Base-by-base conservation (phyloP, 2,797 vertebrate species). In the Gallinago stenura region DNA sequence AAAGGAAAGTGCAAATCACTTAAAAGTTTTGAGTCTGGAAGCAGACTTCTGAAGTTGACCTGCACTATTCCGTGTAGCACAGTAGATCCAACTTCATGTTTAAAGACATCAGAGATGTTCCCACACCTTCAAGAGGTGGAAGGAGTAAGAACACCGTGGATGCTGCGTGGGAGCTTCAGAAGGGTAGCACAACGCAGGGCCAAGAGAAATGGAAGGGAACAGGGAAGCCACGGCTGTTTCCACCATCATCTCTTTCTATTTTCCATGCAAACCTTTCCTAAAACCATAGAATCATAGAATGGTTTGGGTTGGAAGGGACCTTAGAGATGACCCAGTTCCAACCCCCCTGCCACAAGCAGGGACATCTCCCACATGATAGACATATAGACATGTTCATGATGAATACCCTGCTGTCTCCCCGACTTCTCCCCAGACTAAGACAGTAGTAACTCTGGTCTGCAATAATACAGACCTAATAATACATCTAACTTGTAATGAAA, bases 171-270 rank as follows among this genome's bases (percentile, higher is more conserved):
- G 24, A 58, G 16, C 37, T 60, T 64, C 46, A 53, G 69, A 50
- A 0, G 0, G 5, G 15, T 39, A 54, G 50, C 46, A 51, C 10
- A 72, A 37, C 0, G 0, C 13, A 69, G 30, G 3, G 5, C 16
- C 39, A 46, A 46, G 19, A 83, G 46, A 21, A 82, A 65, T 14
- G 7, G 37, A 62, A 28, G 19, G 26, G 30, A 89, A 39, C 25
- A 61, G 43, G 5, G 11, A 79, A 50, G 31, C 15, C 54, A 46
- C 3, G 50, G 26, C 26, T 71, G 46, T 28, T 35, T 46, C 31
- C 33, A 46, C 11, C 7, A 18, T 14, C 2, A 3, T 17, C 57
- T 61, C 35, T 39, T 51, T 68, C 20, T 73, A 3, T 57, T 51
- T 93, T 57, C 77, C 33, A 41, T 9, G 7, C 25, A 72, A 35